Conservation (phyloP, 2,797 vertebrate species). For the Vespertilio murinus region DNA sequence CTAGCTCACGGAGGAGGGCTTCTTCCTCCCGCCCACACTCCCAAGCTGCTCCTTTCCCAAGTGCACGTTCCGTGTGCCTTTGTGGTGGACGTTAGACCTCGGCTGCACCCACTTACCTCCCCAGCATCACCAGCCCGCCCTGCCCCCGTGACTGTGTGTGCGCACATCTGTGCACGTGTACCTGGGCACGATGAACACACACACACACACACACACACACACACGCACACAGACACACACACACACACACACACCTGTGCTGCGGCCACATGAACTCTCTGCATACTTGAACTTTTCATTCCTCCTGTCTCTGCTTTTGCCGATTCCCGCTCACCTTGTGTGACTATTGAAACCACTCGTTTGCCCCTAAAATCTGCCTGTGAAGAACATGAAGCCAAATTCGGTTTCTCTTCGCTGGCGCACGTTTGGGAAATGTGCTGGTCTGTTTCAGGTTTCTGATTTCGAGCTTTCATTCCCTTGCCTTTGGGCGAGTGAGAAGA, state of each 20-base stretch:
- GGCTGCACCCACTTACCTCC: too few species aligned
- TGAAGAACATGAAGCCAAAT: not conserved
- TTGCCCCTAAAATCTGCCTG: not conserved
- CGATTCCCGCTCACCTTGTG: not conserved
- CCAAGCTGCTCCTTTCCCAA: not conserved
- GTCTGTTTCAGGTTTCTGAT: not conserved
- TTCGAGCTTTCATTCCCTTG: not conserved
- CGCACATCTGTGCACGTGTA: not conserved
- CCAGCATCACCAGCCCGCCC: not conserved
- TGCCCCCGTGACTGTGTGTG: not conserved
- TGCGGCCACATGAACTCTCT: not conserved
- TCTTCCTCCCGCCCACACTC: not conserved
- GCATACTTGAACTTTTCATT: too few species aligned
- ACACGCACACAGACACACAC: not conserved
- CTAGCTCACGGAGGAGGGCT: rapidly evolving
- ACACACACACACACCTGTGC: too few species aligned
- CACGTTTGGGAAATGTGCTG: not conserved
- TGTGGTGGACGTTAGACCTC: not conserved
- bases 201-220: too few species aligned
- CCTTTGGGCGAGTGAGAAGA: not conserved
- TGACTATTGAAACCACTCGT: not conserved
- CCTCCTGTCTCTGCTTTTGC: not conserved
- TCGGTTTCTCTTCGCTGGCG: not conserved
- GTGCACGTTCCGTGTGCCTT: rapidly evolving
- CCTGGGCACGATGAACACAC: not conserved